phyloP scores from a whole-genome alignment of 92 coral and sea anemone genomes.

The Blastomussa wellsi region DNA sequence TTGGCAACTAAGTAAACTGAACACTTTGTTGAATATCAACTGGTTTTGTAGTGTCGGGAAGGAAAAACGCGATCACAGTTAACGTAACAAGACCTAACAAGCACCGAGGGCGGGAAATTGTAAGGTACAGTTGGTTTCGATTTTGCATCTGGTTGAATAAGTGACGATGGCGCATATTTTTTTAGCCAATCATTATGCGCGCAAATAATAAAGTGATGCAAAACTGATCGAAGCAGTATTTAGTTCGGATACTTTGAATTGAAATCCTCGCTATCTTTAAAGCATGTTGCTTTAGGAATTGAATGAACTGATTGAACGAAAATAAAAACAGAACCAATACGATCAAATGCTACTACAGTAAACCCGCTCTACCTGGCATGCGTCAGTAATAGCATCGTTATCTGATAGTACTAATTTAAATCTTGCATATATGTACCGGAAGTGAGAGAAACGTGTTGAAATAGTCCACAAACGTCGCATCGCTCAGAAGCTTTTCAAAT shows the following conservation, averaged over 20 bases:
- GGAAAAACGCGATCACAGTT: neutral
- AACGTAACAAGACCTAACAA: neutral
- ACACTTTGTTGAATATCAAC: no score
- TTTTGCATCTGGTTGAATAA: neutral
- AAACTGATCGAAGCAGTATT: no score
- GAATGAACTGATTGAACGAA: neutral
- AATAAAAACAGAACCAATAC: neutral
- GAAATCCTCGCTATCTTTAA: neutral
- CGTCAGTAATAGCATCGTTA: no score
- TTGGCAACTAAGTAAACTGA: no score
- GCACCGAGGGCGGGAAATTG: neutral
- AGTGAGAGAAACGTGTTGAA: slow-evolving; percentile 91
- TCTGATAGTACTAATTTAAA: neutral
- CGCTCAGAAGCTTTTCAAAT: slow-evolving; percentile 62
- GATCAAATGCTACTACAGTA: neutral
- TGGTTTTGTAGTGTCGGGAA: no score
- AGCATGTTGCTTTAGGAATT: neutral
- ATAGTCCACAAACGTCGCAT: slow-evolving; percentile 81
- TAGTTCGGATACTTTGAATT: no score
- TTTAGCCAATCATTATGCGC: neutral
- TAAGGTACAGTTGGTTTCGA: neutral
- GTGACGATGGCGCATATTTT: neutral
- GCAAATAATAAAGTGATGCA: no score
- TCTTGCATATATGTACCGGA: slow-evolving; percentile 68
- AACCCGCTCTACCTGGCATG: no score